Conservation (phyloP, 2,113 vertebrate species). For the Thermophis baileyi region DNA sequence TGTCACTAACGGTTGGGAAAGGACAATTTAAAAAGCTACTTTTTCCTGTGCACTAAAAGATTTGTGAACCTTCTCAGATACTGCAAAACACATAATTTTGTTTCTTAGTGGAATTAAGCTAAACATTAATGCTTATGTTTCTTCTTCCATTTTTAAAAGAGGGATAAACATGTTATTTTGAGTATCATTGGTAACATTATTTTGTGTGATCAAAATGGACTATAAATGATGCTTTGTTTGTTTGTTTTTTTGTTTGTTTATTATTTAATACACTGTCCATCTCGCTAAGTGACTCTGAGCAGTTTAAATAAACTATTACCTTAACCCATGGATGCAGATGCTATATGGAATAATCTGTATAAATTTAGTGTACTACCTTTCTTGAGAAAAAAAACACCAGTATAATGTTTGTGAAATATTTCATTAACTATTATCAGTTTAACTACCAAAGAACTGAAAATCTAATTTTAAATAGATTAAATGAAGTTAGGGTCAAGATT, state of each 20-base stretch:
- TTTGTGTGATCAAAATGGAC: slow-evolving; percentile 27
- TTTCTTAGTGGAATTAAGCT: slow-evolving; percentile 39
- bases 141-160: slow-evolving; percentile 40
- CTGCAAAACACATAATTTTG: slow-evolving; percentile 47
- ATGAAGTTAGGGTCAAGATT: background rate
- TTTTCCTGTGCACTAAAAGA: slow-evolving; percentile 29
- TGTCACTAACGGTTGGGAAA: slow-evolving; percentile 33
- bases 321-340: slow-evolving; percentile 30
- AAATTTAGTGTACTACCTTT: slow-evolving; percentile 7
- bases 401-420: background rate
- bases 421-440: background rate
- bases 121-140: slow-evolving; percentile 49
- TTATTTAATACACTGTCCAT: background rate
- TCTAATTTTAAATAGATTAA: background rate
- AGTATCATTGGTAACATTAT: slow-evolving; percentile 26
- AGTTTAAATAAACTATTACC: slow-evolving; percentile 2
- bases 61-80: slow-evolving; percentile 40
- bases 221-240: background rate
- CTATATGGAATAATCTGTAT: background rate
- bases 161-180: slow-evolving; percentile 22
- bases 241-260: too few species aligned
- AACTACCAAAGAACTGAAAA: slow-evolving; percentile 4
- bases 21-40: slow-evolving; percentile 42
- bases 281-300: background rate
- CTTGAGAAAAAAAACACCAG: slow-evolving; percentile 7